Evolutionary conservation across 2,797 vertebrate species (phyloP), one percentile per base, ranked within the genome.

Genomic region (Notoglanidium macrostoma): DNA sequence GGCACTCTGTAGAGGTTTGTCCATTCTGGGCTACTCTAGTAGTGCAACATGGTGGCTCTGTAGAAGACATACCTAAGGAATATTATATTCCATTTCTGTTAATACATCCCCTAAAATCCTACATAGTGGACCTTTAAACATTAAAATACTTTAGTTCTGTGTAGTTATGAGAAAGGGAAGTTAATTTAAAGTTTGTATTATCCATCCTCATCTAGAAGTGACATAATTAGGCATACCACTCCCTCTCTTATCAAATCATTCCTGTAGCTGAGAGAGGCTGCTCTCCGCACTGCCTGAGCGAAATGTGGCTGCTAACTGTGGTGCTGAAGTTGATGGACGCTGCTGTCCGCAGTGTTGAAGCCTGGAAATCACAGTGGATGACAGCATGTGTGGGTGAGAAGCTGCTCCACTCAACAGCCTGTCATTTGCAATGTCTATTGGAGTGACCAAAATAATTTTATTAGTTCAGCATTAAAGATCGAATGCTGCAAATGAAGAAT

Each of bases 371-470:
- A 70, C 63, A n/a, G 77, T 85, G 65, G n/a, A 51, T 44, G 63
- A 83, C 80, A 83, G 35, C 12, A 70, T 85, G 57, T 80, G 74
- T 65, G 73, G 86, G 57, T 87, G 80, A 83, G 81, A 83, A 84
- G 72, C 59, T 65, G 61, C 35, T 70, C 10, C 51, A 82, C 46
- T 57, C 57, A 49, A 81, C 63, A 87, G 77, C 49, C 63, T 83
- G 61, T 83, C 80, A 67, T 5, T 40, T 83, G 80, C 44, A 65
- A 32, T 17, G 17, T 83, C 2, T 83, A 65, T 49, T 84, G 82
- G 65, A 54, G 51, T 84, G 82, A 84, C 82, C 32, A 84, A 72
- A 46, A 84, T 84, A 70, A 84, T 83, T 67, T 49, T 51, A 67
- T 83, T 83, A 70, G 29, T 32, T 57, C 67, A 84, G 11, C 32